These are phyloP conservation scores for Pycnonotus jocosus DNA, from an alignment of 2,113 vertebrate genomes.

Conservation along the genomic window DNA sequence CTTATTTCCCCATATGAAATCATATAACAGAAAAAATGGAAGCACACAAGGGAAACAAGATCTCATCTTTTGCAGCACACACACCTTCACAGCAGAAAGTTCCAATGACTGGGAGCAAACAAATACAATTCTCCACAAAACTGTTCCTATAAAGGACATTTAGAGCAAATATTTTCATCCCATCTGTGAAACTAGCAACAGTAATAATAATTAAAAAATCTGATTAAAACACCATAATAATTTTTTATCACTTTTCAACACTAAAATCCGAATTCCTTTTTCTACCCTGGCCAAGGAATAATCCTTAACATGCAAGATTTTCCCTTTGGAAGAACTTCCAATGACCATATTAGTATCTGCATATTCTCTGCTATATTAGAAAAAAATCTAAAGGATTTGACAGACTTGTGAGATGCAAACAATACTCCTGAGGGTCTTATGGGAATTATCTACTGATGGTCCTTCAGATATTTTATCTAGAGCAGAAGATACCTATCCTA, in stretches of 20 bases:
- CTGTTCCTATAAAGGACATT: background rate
- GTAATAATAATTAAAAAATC: background rate
- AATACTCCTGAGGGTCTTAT: background rate
- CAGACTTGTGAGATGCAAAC: background rate
- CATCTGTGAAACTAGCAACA: background rate
- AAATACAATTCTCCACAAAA: background rate
- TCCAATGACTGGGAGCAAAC: background rate
- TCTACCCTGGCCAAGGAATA: background rate
- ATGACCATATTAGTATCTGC: background rate
- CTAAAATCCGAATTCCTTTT: background rate
- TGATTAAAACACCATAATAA: background rate
- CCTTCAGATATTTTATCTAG: background rate
- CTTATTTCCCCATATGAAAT: background rate
- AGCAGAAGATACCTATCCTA: background rate
- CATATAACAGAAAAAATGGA: background rate
- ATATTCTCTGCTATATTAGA: background rate
- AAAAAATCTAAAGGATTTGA: background rate
- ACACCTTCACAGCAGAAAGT: background rate
- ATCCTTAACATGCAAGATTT: background rate
- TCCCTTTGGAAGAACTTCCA: background rate
- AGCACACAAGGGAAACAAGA: background rate
- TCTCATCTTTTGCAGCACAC: background rate
- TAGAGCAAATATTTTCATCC: background rate
- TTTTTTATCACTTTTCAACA: background rate
- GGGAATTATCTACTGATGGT: background rate